Conservation (phyloP, 2,797 vertebrate species). For the Lophotriccus pileatus region DNA sequence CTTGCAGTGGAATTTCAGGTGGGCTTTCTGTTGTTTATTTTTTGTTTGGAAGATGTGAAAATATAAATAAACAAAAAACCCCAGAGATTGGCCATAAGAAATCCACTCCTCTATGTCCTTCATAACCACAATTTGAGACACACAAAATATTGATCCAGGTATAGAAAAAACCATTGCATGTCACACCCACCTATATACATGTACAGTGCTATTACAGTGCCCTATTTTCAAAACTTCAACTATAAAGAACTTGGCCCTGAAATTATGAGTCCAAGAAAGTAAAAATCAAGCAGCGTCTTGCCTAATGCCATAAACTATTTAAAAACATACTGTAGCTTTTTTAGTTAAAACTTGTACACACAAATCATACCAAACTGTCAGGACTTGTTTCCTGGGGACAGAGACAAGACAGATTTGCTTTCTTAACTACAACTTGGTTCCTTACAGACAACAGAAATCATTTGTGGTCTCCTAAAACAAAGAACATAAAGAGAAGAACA, state of each 20-base stretch:
- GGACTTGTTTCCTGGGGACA: background rate
- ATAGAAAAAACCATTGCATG: fast-evolving
- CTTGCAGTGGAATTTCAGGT: background rate
- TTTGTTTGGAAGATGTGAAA: fast-evolving
- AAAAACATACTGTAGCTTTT: background rate
- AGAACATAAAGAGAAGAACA: background rate
- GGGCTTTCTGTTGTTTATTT: background rate
- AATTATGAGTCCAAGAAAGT: background rate
- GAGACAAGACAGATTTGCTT: background rate
- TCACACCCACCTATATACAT: background rate
- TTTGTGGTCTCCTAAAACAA: background rate
- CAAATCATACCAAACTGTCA: background rate
- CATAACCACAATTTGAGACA: background rate
- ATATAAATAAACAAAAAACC: background rate
- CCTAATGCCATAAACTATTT: background rate
- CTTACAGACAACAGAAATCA: background rate
- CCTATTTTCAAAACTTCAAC: background rate
- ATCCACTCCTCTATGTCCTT: background rate
- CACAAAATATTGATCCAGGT: background rate
- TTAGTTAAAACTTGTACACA: background rate
- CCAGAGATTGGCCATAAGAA: fast-evolving
- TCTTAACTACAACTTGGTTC: background rate
- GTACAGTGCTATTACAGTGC: background rate
- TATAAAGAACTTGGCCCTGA: background rate
- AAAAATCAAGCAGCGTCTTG: background rate